A percentile compares a stretch with the other conserved stretches of the same genome.
These are phyloP conservation scores for Aythya fuligula DNA, from an alignment of 2,797 vertebrate genomes.

Conservation along the genomic window DNA sequence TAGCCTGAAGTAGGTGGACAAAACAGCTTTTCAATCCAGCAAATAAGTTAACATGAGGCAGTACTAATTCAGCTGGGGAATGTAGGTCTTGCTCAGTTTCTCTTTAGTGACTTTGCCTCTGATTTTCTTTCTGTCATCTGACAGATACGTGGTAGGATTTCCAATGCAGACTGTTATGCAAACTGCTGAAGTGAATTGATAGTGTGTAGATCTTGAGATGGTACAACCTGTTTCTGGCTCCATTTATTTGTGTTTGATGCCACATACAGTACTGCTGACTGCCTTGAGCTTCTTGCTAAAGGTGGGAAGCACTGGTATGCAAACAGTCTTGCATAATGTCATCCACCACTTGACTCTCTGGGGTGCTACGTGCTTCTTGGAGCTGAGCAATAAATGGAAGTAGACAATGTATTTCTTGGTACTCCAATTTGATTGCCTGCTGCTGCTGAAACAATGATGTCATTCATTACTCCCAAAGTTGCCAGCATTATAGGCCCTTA, in stretches of 20 bases:
- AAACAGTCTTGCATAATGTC: neutral
- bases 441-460: neutral
- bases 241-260: neutral
- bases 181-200: neutral
- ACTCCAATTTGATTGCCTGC: neutral
- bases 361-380: neutral
- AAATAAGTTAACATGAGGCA: neutral
- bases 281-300: neutral
- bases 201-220: neutral
- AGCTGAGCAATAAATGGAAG: neutral
- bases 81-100: rapidly evolving
- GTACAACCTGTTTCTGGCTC: neutral
- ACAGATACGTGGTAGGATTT: neutral
- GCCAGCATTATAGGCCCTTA: neutral
- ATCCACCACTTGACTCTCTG: neutral
- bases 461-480: neutral
- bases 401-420: neutral
- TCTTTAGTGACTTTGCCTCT: neutral
- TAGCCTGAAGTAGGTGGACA: neutral
- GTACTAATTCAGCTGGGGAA: neutral
- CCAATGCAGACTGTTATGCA: neutral
- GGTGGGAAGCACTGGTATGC: neutral
- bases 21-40: neutral
- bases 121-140: neutral
- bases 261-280: neutral